phyloP scores from a whole-genome alignment of 2,888 invertebrate genomes.

The Halictus ligatus region DNA sequence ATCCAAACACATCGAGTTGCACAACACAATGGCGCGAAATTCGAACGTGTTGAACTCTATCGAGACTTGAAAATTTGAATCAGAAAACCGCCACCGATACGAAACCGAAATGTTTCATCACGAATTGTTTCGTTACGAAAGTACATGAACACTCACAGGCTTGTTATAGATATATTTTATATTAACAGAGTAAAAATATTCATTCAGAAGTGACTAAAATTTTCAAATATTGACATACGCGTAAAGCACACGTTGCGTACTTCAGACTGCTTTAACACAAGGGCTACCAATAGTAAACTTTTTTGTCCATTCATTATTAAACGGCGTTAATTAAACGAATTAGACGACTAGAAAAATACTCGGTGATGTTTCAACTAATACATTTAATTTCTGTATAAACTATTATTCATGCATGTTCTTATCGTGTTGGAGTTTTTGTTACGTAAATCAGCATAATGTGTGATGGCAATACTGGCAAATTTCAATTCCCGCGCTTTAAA shows the following conservation, averaged over 20 bases:
- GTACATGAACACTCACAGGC: neutral
- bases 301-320: neutral
- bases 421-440: neutral
- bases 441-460: conserved; percentile 27
- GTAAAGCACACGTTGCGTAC: neutral
- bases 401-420: neutral
- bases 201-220: conserved; percentile 48
- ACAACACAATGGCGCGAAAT: neutral
- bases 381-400: neutral
- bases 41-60: neutral
- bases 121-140: neutral
- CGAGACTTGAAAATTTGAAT: neutral
- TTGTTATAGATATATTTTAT: neutral
- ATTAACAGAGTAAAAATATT: conserved; percentile 25
- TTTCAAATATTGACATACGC: conserved; percentile 35
- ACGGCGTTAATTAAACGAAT: neutral
- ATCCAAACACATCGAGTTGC: neutral
- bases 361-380: neutral
- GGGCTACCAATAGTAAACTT: neutral
- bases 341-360: neutral
- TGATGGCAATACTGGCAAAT: conserved; percentile 3
- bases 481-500: conserved; percentile 43
- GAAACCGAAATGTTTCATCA: neutral
- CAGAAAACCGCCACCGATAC: neutral
- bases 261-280: neutral